phyloP scores from a whole-genome alignment of 2,797 vertebrate species.

The Tenualosa thibaudeaui region DNA sequence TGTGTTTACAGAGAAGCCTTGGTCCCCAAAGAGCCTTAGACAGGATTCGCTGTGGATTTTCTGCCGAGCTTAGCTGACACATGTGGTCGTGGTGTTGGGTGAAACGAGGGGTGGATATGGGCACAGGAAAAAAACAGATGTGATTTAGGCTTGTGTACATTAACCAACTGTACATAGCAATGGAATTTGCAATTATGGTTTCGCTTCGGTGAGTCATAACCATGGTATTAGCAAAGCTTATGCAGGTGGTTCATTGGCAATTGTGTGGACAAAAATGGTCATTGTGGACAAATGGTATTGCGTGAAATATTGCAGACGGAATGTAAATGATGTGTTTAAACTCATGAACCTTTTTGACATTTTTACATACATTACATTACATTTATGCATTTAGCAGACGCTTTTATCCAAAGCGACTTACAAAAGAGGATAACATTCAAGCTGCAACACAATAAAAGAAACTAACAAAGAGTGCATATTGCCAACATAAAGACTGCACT shows the following conservation, averaged over 20 bases:
- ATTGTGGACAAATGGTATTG: background rate
- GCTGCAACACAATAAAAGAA: too few species aligned
- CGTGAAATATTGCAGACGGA: background rate
- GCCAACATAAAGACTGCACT: too few species aligned
- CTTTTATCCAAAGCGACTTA: too few species aligned
- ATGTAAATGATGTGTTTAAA: background rate
- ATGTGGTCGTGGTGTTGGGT: background rate
- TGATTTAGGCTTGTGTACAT: constrained; percentile 13
- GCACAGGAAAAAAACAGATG: background rate
- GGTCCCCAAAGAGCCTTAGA: constrained; percentile 16
- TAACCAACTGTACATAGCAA: background rate
- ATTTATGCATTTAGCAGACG: too few species aligned
- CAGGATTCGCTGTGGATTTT: background rate
- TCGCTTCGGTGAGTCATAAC: background rate
- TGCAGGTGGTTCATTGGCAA: background rate
- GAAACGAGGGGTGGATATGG: background rate
- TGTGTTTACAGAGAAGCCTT: constrained; percentile 10
- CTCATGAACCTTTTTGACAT: background rate
- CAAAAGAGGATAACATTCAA: too few species aligned
- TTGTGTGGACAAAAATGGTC: background rate
- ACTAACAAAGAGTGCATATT: too few species aligned
- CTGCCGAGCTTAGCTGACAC: background rate
- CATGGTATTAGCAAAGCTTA: background rate
- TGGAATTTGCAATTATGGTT: background rate
- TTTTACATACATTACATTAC: too few species aligned